Conservation (phyloP, 2,888 invertebrate genomes). For the Diplolepis rosae region DNA sequence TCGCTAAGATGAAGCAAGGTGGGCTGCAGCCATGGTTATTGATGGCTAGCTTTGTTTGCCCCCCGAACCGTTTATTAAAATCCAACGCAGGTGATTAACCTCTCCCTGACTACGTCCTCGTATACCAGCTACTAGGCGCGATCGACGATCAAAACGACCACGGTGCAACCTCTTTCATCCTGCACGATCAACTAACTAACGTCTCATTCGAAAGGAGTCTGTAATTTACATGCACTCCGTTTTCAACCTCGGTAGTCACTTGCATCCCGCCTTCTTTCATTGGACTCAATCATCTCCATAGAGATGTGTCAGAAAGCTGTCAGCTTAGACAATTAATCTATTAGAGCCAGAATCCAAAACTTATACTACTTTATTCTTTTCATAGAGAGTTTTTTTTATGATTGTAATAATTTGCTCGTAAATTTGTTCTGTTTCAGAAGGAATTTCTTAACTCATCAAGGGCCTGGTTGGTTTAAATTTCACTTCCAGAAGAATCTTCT, state of each 20-base stretch:
- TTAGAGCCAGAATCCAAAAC: background rate
- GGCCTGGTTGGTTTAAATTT: too few relatives aligned
- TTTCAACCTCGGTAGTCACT: conserved; percentile 24
- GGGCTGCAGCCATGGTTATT: conserved; percentile 62
- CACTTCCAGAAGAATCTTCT: too few relatives aligned
- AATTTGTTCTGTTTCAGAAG: too few relatives aligned
- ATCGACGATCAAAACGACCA: conserved; percentile 26
- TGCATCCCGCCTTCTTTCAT: conserved; percentile 11
- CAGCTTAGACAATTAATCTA: background rate
- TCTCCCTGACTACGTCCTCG: conserved; percentile 56
- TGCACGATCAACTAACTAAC: conserved; percentile 30
- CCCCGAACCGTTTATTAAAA: conserved; percentile 71
- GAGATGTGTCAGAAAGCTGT: conserved; percentile 11
- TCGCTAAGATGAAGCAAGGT: conserved; percentile 38
- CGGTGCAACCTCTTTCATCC: conserved; percentile 27
- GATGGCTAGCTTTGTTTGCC: conserved; percentile 70
- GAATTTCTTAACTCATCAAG: too few relatives aligned
- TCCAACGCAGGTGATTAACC: conserved; percentile 68
- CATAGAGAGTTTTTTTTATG: too few relatives aligned
- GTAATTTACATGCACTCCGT: conserved; percentile 29
- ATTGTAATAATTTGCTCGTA: too few relatives aligned
- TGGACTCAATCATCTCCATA: conserved; percentile 23
- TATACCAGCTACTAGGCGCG: conserved; percentile 56
- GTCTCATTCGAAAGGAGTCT: conserved; percentile 27
- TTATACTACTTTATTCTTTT: too few relatives aligned